A percentile compares a stretch with the other conserved stretches of the same genome.
Evolutionary conservation across 2,888 invertebrate genomes (phyloP).

Genomic region (Ctena decussata): DNA sequence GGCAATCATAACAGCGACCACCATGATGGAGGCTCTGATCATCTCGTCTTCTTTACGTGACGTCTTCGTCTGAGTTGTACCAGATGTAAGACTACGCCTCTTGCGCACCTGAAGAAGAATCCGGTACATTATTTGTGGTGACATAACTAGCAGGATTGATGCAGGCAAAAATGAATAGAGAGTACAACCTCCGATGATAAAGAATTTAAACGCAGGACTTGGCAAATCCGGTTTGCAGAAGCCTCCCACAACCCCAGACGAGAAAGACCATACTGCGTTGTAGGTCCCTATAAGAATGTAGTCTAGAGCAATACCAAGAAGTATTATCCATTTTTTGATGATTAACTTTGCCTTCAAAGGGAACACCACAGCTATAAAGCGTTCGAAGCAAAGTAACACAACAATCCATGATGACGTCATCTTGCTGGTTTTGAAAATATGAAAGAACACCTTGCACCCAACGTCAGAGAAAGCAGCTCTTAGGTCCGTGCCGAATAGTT

Average conservation of each 20-base stretch:
- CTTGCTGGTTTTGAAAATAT: constrained; percentile 68
- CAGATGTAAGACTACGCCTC: constrained; percentile 20
- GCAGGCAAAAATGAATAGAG: constrained; percentile 68
- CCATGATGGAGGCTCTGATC: constrained; percentile 64
- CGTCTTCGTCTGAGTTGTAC: background rate
- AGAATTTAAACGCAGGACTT: constrained; percentile 37
- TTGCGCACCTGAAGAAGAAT: constrained; percentile 34
- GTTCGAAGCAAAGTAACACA: constrained; percentile 70
- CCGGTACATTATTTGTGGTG: constrained; percentile 60
- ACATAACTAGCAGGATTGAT: constrained; percentile 59
- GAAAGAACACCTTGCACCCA: constrained; percentile 73
- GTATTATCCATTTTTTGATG: constrained; percentile 59
- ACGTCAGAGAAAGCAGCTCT: constrained; percentile 64
- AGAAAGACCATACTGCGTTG: constrained; percentile 70
- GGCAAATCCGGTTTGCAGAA: constrained; percentile 63
- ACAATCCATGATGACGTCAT: constrained; percentile 78
- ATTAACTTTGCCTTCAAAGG: constrained; percentile 69
- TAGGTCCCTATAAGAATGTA: constrained; percentile 55
- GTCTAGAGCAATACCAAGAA: constrained; percentile 49
- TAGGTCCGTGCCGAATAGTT: constrained; percentile 66
- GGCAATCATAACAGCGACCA: constrained; percentile 69
- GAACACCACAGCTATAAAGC: constrained; percentile 75
- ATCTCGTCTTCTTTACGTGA: constrained; percentile 29
- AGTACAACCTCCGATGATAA: constrained; percentile 55
- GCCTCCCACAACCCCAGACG: constrained; percentile 62